phyloP scores from a whole-genome alignment of 1,140 invertebrate genomes.

The Drosophila melanica region DNA sequence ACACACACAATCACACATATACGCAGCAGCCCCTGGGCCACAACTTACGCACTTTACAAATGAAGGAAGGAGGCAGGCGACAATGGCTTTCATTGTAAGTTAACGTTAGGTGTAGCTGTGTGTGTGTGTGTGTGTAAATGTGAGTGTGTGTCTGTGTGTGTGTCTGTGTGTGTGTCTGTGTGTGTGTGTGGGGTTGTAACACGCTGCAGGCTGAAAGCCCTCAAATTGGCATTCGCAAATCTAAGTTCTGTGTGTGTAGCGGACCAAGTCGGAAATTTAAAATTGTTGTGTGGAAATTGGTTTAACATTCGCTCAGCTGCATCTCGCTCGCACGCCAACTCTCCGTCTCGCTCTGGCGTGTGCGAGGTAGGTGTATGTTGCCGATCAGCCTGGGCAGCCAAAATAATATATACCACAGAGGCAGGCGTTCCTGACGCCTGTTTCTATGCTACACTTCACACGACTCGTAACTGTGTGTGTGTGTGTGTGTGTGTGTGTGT shows the following conservation, averaged over 20 bases:
- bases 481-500: constrained; percentile 3
- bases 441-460: constrained; percentile 61
- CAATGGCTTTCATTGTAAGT: constrained; percentile 77
- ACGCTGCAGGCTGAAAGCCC: constrained; percentile 33
- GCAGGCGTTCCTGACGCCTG: constrained; percentile 38
- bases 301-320: constrained; percentile 49
- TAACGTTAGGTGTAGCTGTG: constrained; percentile 41
- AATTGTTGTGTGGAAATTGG: constrained; percentile 75
- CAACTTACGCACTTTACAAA: constrained; percentile 70
- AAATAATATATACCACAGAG: constrained; percentile 49
- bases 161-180: constrained; percentile 23
- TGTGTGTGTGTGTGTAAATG: constrained; percentile 12
- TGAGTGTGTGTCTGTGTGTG: constrained; percentile 22
- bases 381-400: constrained; percentile 51
- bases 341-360: neutral
- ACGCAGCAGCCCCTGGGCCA: constrained; percentile 28
- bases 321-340: neutral
- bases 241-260: constrained; percentile 52
- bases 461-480: constrained; percentile 54
- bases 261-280: constrained; percentile 67
- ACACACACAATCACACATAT: constrained; percentile 6
- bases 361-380: constrained; percentile 33
- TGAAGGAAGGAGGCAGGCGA: constrained; percentile 25
- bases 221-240: constrained; percentile 77
- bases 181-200: constrained; percentile 34